Evolutionary conservation across 2,888 invertebrate species (phyloP), one percentile per base, ranked within the genome.

Genomic region (Agrochola lychnidis): DNA sequence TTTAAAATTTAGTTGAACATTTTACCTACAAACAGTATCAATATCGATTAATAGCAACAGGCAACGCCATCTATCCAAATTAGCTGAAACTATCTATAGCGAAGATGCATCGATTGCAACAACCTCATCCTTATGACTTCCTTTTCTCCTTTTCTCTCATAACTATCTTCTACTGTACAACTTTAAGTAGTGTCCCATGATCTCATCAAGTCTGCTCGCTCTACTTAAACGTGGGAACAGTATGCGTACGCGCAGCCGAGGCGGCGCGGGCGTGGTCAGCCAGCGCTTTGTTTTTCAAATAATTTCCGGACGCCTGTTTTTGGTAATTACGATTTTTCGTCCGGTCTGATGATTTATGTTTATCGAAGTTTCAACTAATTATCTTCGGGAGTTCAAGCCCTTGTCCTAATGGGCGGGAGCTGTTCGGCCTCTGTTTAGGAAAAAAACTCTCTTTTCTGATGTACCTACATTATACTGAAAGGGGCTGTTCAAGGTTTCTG

Each of bases 231-330:
- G 96, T 96, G 96, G 96, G 96, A 96, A 96, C 94, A 91, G 91
- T 93, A 92, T 93, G 93, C 93, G 92, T 91, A 87, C 79, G 91
- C 92, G 92, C 92, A 92, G 81, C 87, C 89, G 87, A 90, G 89
- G 91, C 90, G 83, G 82, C 83, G 90, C 92, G 88, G 95, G 96
- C 94, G 95, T 94, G 94, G 94, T 90, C 91, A 78, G 81, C 91
- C 85, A 91, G 86, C 92, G 94, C 94, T 96, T 96, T 95, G 95
- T 95, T 95, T 95, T 95, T 93, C 93, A 93, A 93, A 94, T 91
- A 92, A 94, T 96, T 95, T 96, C 96, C 96, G 96, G 96, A 92
- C 94, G 90, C 91, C 93, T 88, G 74, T 92, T 93, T 94, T 93
- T 90, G 88, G 89, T 92, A 94, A 94, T 94, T 94, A 94, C 89